Conservation (phyloP, 2,113 vertebrate species). For the Psittacula cyanocephala region DNA sequence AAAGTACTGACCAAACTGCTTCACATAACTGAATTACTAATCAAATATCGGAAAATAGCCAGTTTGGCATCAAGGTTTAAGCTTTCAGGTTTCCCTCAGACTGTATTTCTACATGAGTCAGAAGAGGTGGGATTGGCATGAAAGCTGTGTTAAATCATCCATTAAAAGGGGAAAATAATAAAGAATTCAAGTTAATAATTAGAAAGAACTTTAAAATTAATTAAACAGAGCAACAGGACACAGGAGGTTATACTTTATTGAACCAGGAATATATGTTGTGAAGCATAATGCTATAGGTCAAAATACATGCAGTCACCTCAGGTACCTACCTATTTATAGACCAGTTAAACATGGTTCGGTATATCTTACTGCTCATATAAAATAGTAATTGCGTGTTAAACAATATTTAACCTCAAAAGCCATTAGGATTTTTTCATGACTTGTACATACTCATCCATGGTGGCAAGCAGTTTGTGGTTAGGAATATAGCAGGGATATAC, state of each 20-base stretch:
- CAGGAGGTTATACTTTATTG: background rate
- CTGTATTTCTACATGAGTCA: background rate
- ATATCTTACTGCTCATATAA: background rate
- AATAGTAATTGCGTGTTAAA: background rate
- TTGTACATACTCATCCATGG: background rate
- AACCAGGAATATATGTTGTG: background rate
- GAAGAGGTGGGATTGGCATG: background rate
- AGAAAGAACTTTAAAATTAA: constrained; percentile 9
- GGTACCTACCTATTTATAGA: background rate
- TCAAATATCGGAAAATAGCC: background rate
- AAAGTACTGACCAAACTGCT: background rate
- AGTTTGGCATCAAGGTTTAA: background rate
- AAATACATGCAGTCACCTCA: background rate
- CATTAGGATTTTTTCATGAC: background rate
- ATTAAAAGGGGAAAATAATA: background rate
- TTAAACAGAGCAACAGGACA: background rate
- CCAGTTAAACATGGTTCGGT: background rate
- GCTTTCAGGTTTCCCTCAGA: background rate
- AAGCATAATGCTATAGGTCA: background rate
- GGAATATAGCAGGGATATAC: fast-evolving
- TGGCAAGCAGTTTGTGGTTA: background rate
- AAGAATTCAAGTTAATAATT: background rate
- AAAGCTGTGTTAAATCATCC: background rate
- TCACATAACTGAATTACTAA: background rate
- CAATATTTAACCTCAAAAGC: background rate